These are phyloP conservation scores for Eulacestoma nigropectus DNA, from an alignment of 2,113 vertebrate genomes.

Conservation along the genomic window DNA sequence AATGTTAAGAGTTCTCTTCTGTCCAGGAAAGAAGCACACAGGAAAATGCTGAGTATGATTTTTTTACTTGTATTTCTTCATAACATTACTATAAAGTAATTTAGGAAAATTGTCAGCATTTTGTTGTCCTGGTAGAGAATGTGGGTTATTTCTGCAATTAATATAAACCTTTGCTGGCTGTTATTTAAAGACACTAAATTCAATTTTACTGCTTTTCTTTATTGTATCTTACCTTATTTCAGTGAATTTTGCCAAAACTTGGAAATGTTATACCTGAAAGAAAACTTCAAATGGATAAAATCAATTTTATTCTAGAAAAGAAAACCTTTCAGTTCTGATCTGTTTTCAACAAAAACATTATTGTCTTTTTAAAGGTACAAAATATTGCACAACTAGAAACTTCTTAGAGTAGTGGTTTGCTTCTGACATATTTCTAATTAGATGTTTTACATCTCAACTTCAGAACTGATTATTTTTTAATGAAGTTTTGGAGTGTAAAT, in stretches of 20 bases:
- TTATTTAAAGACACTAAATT: neutral
- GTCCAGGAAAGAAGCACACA: neutral
- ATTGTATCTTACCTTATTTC: neutral
- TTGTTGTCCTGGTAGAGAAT: neutral
- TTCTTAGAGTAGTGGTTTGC: neutral
- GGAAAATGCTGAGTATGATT: slow-evolving; percentile 10
- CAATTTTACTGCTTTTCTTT: neutral
- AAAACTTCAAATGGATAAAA: neutral
- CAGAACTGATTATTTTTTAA: neutral
- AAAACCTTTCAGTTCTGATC: neutral
- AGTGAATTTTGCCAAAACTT: neutral
- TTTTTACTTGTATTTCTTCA: neutral
- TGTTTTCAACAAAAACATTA: neutral
- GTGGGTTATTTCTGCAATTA: neutral
- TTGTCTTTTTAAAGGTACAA: neutral
- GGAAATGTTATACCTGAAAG: neutral
- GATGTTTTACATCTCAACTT: neutral
- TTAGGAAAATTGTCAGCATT: neutral
- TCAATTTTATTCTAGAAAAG: neutral
- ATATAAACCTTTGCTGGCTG: neutral
- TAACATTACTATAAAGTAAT: neutral
- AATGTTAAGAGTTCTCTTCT: neutral
- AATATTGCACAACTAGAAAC: neutral
- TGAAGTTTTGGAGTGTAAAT: neutral
- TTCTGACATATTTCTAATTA: neutral